Conservation (phyloP, 2,888 invertebrate species). For the Meiosimyza platycephala region DNA sequence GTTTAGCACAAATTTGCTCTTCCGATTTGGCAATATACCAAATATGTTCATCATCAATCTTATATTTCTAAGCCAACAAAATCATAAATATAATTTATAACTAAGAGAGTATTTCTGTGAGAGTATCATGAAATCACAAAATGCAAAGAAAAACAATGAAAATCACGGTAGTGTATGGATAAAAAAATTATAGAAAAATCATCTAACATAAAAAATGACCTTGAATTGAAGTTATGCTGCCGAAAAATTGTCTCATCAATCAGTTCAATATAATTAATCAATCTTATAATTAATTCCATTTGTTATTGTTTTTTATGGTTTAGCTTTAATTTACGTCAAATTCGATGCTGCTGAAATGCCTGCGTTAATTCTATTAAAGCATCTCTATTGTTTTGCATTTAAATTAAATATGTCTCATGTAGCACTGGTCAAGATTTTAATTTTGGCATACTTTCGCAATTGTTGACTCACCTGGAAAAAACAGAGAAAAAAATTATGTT, state of each 20-base stretch:
- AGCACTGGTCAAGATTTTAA: no score
- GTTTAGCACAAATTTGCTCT: background rate
- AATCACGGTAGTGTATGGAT: background rate
- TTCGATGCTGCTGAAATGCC: no score
- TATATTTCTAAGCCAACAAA: background rate
- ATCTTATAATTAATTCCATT: background rate
- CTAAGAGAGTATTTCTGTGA: background rate
- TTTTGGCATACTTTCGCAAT: no score
- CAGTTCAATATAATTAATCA: constrained; percentile 2
- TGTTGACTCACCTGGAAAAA: no score
- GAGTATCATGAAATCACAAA: background rate
- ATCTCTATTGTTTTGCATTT: no score
- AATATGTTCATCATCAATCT: no score
- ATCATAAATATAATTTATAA: constrained; percentile 2
- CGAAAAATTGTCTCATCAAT: background rate
- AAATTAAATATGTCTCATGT: no score
- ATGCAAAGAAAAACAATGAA: background rate
- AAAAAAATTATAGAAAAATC: background rate
- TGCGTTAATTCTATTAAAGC: no score
- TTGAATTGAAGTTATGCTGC: background rate
- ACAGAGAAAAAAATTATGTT: no score
- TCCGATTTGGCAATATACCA: background rate
- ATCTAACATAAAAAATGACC: background rate
- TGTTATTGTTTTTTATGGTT: no score
- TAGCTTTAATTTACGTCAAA: no score